These are phyloP conservation scores for Montipora efflorescens DNA, from an alignment of 64 coral and sea anemone species.

Conservation along the genomic window DNA sequence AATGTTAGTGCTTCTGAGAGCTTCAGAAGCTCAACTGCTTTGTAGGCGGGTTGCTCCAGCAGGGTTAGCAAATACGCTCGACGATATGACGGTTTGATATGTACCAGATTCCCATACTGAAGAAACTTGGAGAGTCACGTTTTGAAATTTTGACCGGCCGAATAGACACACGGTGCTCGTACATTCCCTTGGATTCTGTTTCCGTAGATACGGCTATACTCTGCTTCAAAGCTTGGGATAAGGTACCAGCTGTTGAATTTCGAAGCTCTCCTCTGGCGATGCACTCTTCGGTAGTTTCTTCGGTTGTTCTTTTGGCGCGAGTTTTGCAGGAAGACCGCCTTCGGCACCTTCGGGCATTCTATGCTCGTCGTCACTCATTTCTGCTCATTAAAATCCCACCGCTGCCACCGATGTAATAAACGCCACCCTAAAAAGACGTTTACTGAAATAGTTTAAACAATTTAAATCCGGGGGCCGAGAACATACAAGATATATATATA, in stretches of 20 bases:
- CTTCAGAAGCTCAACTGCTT: slow-evolving; percentile 49
- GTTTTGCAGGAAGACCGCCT: not conserved
- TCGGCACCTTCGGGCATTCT: not conserved
- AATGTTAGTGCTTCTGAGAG: slow-evolving; percentile 10
- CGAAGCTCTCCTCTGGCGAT: not conserved
- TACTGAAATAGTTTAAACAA: too few species aligned
- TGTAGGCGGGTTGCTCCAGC: slow-evolving; percentile 64
- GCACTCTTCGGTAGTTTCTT: not conserved
- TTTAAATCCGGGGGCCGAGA: too few species aligned
- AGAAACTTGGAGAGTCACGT: slow-evolving; percentile 46
- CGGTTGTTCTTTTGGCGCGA: not conserved
- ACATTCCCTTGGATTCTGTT: slow-evolving; percentile 45
- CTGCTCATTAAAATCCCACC: not conserved
- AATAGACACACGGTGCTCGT: slow-evolving; percentile 12
- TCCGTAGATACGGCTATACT: slow-evolving; percentile 14
- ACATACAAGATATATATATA: too few species aligned
- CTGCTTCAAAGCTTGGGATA: slow-evolving; percentile 21
- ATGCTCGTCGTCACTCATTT: slow-evolving; percentile 32
- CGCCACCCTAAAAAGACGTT: too few species aligned
- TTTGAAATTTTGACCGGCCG: slow-evolving; percentile 53
- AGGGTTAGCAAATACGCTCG: slow-evolving; percentile 55
- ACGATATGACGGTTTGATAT: slow-evolving; percentile 23
- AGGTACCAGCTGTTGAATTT: slow-evolving; percentile 46
- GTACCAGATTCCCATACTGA: slow-evolving; percentile 56
- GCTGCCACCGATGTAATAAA: too few species aligned